These are phyloP conservation scores for Acropternis orthonyx DNA, from an alignment of 2,797 vertebrate genomes.

Conservation along the genomic window DNA sequence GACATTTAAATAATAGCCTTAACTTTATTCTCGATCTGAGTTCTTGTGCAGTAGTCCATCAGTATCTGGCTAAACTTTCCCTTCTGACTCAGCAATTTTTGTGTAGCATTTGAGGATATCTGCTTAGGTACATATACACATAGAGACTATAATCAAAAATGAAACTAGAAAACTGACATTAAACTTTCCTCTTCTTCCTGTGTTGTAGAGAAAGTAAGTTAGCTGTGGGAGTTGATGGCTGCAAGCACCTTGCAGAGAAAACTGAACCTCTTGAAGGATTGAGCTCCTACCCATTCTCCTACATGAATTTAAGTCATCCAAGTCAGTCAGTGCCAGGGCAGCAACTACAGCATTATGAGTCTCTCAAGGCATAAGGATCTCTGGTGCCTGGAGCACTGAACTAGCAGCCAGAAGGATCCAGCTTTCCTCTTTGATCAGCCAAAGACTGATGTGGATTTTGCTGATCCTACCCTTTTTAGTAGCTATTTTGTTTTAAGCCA, in stretches of 20 bases:
- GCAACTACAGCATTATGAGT: not conserved
- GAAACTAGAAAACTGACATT: not conserved
- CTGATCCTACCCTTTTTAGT: not conserved
- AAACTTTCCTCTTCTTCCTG: not conserved
- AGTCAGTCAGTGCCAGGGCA: not conserved
- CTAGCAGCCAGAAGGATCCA: not conserved
- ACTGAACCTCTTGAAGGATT: not conserved
- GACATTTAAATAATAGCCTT: not conserved
- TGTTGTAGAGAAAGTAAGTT: no score
- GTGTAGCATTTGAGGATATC: not conserved
- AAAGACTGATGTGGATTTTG: not conserved
- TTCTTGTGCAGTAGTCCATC: not conserved
- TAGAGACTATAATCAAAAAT: not conserved
- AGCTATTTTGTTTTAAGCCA: not conserved
- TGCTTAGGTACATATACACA: not conserved
- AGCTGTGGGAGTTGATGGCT: not conserved
- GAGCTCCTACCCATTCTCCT: not conserved
- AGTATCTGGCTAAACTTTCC: not conserved
- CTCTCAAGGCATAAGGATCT: not conserved
- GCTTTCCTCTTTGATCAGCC: not conserved
- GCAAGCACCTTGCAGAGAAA: not conserved
- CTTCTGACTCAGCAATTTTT: not conserved
- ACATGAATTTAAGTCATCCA: rapidly evolving
- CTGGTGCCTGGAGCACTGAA: not conserved
- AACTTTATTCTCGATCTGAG: not conserved